These are phyloP conservation scores for Wasmannia auropunctata DNA, from an alignment of 1,140 invertebrate species.

Conservation along the genomic window DNA sequence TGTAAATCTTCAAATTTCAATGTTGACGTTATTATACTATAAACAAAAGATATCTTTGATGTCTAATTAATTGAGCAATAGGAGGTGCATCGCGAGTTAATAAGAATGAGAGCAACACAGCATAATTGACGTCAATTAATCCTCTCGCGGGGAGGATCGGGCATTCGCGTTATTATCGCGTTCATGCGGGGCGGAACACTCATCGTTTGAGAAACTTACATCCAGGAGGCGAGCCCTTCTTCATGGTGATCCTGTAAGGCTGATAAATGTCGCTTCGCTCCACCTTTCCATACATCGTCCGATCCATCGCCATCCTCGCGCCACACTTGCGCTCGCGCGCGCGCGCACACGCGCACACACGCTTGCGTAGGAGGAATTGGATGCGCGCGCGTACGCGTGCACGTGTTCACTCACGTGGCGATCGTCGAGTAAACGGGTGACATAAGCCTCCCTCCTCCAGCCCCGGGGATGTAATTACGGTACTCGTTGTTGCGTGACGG, in stretches of 20 bases:
- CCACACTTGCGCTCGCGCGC: background rate
- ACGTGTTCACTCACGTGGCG: conserved; percentile 55
- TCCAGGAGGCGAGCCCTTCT: conserved; percentile 92
- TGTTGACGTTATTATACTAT: background rate
- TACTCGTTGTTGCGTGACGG: conserved; percentile 31
- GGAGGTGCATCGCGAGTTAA: background rate
- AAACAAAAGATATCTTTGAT: background rate
- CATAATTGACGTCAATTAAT: background rate
- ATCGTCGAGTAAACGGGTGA: conserved; percentile 37
- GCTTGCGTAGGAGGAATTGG: background rate
- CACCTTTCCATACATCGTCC: conserved; percentile 94
- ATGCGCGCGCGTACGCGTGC: conserved; percentile 41
- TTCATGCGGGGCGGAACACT: background rate
- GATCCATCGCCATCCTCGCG: conserved; percentile 87
- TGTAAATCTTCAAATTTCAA: background rate
- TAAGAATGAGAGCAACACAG: background rate
- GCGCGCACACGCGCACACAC: background rate
- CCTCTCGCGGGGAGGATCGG: background rate
- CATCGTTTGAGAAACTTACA: conserved; percentile 88
- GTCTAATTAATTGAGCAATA: background rate
- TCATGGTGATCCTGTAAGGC: conserved; percentile 92
- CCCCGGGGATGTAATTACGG: conserved; percentile 13
- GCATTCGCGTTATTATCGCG: background rate
- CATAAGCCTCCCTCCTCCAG: conserved; percentile 12
- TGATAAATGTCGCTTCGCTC: conserved; percentile 90